Percentiles rank a stretch among this genome's conserved stretches.
Evolutionary conservation across 2,797 vertebrate genomes (phyloP).

Genomic region (Enteromius argenteus): DNA sequence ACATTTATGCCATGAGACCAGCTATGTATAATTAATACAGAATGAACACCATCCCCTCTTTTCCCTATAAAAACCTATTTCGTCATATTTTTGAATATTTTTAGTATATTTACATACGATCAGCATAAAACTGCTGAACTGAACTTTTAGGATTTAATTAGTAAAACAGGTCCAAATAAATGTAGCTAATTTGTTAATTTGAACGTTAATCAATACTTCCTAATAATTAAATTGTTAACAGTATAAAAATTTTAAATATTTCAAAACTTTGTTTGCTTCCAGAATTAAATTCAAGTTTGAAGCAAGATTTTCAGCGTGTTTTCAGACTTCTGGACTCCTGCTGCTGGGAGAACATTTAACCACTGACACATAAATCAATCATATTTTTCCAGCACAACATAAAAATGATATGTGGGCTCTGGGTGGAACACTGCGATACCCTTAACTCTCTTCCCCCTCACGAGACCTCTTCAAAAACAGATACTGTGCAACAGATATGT

Average conservation of each 20-base stretch:
- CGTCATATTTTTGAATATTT: too few relatives aligned
- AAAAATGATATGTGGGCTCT: conserved; percentile 36
- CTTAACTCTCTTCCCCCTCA: conserved; percentile 48
- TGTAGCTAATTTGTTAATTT: neutral
- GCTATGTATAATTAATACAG: neutral
- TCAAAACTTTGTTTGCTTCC: neutral
- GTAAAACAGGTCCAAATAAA: neutral
- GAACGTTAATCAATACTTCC: neutral
- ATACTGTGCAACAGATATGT: conserved; percentile 22
- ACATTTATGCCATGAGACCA: too few relatives aligned
- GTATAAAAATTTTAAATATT: neutral
- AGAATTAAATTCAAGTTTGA: neutral
- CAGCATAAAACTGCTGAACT: too few relatives aligned
- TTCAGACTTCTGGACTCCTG: conserved; percentile 44
- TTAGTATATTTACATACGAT: too few relatives aligned
- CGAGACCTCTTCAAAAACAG: conserved; percentile 49
- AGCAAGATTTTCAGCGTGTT: neutral
- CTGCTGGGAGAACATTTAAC: conserved; percentile 25
- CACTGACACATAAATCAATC: conserved; percentile 49
- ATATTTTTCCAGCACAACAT: conserved; percentile 31
- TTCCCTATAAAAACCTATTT: neutral
- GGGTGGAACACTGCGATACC: conserved; percentile 23
- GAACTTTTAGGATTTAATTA: neutral
- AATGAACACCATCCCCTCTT: neutral
- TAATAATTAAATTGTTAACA: neutral